Evolutionary conservation across 64 coral and sea anemone genomes (phyloP).

Genomic region (Cladopsammia gracilis): DNA sequence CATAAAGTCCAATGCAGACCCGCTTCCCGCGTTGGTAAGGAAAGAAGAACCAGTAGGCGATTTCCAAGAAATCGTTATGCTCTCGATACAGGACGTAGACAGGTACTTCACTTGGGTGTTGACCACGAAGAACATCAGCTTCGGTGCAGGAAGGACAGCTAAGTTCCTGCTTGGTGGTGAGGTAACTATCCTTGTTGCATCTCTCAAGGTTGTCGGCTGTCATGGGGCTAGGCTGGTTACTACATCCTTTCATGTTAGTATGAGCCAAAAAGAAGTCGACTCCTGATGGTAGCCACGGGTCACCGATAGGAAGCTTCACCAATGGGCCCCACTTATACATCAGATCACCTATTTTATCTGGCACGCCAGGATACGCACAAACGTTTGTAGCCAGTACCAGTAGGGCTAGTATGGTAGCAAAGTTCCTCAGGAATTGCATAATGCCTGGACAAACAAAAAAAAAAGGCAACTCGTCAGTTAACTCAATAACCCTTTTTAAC

Average conservation of each 20-base stretch:
- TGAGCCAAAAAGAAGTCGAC: constrained; percentile 24
- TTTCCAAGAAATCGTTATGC: background rate
- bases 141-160: constrained; percentile 7
- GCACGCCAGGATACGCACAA: constrained; percentile 4
- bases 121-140: background rate
- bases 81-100: constrained; percentile 12
- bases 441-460: background rate
- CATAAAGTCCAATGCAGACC: constrained; percentile 13
- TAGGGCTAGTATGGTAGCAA: background rate
- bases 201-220: background rate
- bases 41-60: constrained; percentile 57
- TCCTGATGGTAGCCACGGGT: constrained; percentile 20
- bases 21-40: constrained; percentile 51
- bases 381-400: background rate
- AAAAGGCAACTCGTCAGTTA: too few relatives aligned
- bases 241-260: background rate
- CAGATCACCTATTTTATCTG: background rate
- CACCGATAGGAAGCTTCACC: constrained; percentile 15
- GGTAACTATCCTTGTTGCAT: constrained; percentile 5
- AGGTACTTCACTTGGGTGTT: background rate
- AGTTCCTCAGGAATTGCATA: too few relatives aligned
- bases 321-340: constrained; percentile 10
- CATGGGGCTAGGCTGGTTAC: background rate
- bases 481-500: too few relatives aligned
- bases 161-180: background rate